phyloP scores from a whole-genome alignment of 2,113 vertebrate species.

The Orycteropus afer region DNA sequence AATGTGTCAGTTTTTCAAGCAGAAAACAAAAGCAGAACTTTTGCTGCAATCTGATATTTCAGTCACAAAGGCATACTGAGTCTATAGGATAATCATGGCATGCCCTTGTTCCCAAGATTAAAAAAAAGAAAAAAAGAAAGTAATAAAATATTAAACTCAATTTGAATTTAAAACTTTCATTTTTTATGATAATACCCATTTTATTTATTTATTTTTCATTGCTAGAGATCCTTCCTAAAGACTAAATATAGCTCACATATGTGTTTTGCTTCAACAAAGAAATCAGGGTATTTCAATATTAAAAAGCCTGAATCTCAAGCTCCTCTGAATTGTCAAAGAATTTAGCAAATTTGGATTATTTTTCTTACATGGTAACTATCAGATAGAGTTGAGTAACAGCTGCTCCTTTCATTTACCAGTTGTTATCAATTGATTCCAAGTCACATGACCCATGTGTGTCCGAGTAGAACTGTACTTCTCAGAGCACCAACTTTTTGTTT shows the following conservation, averaged over 20 bases:
- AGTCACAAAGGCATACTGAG: slow-evolving; percentile 56
- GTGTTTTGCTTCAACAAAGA: slow-evolving; percentile 47
- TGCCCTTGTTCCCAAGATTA: slow-evolving; percentile 10
- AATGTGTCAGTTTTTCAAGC: slow-evolving; percentile 72
- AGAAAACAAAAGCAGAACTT: slow-evolving; percentile 70
- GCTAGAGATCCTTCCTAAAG: background rate
- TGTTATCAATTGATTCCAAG: too few species aligned
- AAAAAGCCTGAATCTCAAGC: background rate
- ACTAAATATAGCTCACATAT: background rate
- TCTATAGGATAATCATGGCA: slow-evolving; percentile 23
- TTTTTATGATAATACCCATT: background rate
- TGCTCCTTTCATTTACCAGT: background rate
- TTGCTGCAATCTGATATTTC: slow-evolving; percentile 58
- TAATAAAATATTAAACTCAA: slow-evolving; percentile 57
- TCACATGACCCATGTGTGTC: too few species aligned
- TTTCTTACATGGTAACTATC: background rate
- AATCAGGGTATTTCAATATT: background rate
- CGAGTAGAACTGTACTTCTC: too few species aligned
- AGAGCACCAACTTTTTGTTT: too few species aligned
- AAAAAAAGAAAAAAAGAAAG: slow-evolving; percentile 18
- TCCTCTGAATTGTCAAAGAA: slow-evolving; percentile 32
- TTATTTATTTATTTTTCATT: slow-evolving; percentile 27
- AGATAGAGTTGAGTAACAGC: background rate
- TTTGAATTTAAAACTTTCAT: slow-evolving; percentile 36
- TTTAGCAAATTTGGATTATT: background rate